Evolutionary conservation across 2,797 vertebrate genomes (phyloP).

Genomic region (Crocidura indochinensis): DNA sequence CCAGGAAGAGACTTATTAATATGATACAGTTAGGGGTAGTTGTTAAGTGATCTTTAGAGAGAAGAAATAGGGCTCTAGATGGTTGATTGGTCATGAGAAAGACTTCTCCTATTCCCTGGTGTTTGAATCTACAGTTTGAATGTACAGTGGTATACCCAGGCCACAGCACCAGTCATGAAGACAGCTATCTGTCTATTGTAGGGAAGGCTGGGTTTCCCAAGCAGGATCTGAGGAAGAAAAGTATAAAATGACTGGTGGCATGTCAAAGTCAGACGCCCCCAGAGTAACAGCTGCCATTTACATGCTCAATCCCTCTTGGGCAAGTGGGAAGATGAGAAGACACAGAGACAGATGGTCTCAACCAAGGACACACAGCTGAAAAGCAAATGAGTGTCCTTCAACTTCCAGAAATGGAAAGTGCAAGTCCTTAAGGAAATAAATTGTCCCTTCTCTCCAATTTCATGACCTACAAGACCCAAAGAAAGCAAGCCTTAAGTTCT

Average conservation of each 20-base stretch:
- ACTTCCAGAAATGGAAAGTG: constrained; percentile 33
- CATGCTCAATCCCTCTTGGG: neutral
- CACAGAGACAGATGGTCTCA: constrained; percentile 6
- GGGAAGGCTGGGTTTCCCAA: neutral
- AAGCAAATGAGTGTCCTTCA: constrained; percentile 42
- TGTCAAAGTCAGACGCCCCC: neutral
- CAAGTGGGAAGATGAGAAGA: neutral
- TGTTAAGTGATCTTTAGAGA: neutral
- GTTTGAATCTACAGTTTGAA: neutral
- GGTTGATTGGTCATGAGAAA: neutral
- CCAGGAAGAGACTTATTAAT: neutral
- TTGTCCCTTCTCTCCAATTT: neutral
- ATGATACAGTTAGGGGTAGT: constrained; percentile 10
- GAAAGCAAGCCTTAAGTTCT: constrained; percentile 14
- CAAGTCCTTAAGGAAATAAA: neutral
- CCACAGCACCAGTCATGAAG: neutral
- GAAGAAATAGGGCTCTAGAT: neutral
- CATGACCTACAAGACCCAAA: neutral
- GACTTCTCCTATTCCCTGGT: neutral
- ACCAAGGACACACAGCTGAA: neutral
- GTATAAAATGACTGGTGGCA: constrained; percentile 7
- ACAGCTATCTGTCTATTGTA: neutral
- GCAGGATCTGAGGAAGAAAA: neutral
- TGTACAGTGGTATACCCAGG: neutral
- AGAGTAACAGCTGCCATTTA: neutral